Evolutionary conservation across 2,797 vertebrate species (phyloP), one percentile per base, ranked within the genome.

Genomic region (Lycodopsis pacificus): DNA sequence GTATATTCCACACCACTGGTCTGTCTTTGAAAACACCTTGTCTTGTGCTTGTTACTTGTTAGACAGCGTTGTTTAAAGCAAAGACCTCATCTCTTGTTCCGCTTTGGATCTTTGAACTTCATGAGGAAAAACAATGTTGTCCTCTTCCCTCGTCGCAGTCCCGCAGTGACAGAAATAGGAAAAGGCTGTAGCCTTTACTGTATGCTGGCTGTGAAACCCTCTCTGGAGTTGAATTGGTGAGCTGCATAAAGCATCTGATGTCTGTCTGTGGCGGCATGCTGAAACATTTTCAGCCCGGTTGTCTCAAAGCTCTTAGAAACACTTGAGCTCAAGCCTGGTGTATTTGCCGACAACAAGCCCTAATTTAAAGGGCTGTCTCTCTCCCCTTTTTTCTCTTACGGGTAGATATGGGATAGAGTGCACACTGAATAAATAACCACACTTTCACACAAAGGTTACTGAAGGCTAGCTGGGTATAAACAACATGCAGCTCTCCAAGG

Each of bases 391-490:
- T 83, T 83, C 76, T 79, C 66, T 77, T 75, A 77, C 79, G 81
- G 85, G 71, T 74, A 88, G 76, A 89, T 84, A 85, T 77, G 77
- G 74, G 72, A 78, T 82, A 73, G 85, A 91, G 86, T 87, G 81
- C 88, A 78, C 73, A 49, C 84, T 89, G 88, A 91, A 92, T 91
- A 91, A 91, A 91, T 91, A 89, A 89, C 69, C 71, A 88, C 78
- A 86, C 83, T 86, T 89, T 86, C 82, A 67, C 81, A 82, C 76
- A 83, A 82, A 90, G 87, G 90, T 90, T 93, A 90, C 53, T 34
- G 30, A 69, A 72, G 90, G 76, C 80, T 71, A 66, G 77, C 81
- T 65, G 79, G 73, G 84, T 79, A 81, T 76, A 81, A 89, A 90
- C 79, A 88, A 66, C 76, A 71, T 67, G 32, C 30, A 34, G 38